phyloP scores from a whole-genome alignment of 2,888 invertebrate genomes.

The Teleiodes luculella region DNA sequence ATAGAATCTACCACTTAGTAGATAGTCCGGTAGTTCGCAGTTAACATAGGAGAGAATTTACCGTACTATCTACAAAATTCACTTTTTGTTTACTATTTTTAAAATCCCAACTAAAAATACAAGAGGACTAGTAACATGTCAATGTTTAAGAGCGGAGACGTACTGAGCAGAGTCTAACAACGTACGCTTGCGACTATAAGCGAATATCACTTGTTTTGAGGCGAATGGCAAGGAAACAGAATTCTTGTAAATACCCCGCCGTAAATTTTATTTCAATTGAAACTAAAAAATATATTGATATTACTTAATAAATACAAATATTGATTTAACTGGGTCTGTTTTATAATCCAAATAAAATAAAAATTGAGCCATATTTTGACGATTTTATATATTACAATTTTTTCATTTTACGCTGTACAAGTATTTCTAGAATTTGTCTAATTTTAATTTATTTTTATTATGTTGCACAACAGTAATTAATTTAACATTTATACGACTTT shows the following conservation, averaged over 20 bases:
- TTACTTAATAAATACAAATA: too few species aligned
- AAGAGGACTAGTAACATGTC: slow-evolving; percentile 39
- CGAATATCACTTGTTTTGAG: slow-evolving; percentile 10
- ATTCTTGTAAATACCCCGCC: too few species aligned
- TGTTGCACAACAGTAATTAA: slow-evolving; percentile 10
- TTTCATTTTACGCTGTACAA: background rate
- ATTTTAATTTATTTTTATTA: background rate
- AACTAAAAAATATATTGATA: too few species aligned
- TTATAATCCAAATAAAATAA: background rate
- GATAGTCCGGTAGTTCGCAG: background rate
- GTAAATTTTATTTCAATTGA: too few species aligned
- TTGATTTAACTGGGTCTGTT: too few species aligned
- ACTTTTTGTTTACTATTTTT: background rate
- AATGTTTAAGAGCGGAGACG: slow-evolving; percentile 10
- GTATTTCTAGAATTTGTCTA: too few species aligned
- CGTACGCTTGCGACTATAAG: slow-evolving; percentile 3
- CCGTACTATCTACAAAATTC: background rate
- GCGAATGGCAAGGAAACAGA: background rate
- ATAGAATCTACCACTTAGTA: background rate
- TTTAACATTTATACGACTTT: background rate
- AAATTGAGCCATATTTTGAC: background rate
- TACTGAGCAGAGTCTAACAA: slow-evolving; percentile 24
- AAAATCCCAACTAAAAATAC: slow-evolving; percentile 13
- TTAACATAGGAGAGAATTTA: background rate
- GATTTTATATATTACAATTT: background rate